Conservation (phyloP, 2,113 vertebrate genomes). For the Brachionichthys hirsutus region DNA sequence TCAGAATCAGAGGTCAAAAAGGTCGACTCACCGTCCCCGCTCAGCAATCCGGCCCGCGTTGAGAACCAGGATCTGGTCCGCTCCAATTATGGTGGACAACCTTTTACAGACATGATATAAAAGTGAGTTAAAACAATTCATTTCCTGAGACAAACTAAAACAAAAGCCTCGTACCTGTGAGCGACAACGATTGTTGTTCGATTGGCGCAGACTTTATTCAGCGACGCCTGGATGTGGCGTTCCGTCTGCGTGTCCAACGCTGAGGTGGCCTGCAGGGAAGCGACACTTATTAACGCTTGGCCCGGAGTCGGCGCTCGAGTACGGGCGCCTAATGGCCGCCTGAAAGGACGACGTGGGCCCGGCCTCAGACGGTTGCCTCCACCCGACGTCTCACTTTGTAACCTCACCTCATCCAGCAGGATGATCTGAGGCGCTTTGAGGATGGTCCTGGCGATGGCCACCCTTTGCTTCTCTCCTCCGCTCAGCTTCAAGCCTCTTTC, state of each 20-base stretch:
- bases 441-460: slow-evolving; percentile 94
- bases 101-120: slow-evolving; percentile 59
- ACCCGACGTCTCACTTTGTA: too few relatives aligned
- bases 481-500: slow-evolving; percentile 96
- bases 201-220: slow-evolving; percentile 87
- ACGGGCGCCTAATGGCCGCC: too few relatives aligned
- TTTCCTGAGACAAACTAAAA: not conserved
- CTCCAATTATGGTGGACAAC: slow-evolving; percentile 89
- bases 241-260: slow-evolving; percentile 93
- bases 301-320: too few relatives aligned
- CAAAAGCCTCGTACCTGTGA: slow-evolving; percentile 82
- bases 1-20: not conserved
- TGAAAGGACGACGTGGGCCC: too few relatives aligned
- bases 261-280: slow-evolving; percentile 85
- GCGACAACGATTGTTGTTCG: slow-evolving; percentile 91
- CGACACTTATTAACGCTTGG: too few relatives aligned
- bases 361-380: too few relatives aligned
- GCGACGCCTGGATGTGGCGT: slow-evolving; percentile 92
- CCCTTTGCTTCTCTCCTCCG: slow-evolving; percentile 94
- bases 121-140: not conserved
- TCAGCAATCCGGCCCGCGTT: slow-evolving; percentile 85
- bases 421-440: slow-evolving; percentile 92
- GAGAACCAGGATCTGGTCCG: slow-evolving; percentile 94
- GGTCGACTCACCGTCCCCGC: slow-evolving; percentile 82
- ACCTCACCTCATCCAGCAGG: slow-evolving; percentile 89